Percentiles rank a stretch among this genome's conserved stretches.
These are phyloP conservation scores for Petrocephalus zakoni DNA, from an alignment of 2,113 vertebrate species.

Conservation along the genomic window DNA sequence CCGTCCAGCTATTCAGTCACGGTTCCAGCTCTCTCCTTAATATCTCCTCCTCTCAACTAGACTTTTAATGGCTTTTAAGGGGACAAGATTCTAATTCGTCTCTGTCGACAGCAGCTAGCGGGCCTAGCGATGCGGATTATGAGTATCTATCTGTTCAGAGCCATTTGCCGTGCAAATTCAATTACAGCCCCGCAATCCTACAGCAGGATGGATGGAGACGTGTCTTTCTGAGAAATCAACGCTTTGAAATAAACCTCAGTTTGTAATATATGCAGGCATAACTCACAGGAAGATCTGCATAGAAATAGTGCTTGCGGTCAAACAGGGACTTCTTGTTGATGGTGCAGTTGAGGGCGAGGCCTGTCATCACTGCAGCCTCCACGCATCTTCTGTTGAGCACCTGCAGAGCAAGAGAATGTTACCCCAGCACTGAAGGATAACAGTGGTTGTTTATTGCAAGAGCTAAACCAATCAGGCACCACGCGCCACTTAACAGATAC, in stretches of 20 bases:
- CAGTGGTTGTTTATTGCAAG: not conserved
- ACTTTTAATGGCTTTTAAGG: slow-evolving; percentile 33
- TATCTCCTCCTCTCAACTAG: slow-evolving; percentile 31
- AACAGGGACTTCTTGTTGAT: slow-evolving; percentile 93
- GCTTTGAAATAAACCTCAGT: not conserved
- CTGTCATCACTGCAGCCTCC: slow-evolving; percentile 91
- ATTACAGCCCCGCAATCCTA: not conserved
- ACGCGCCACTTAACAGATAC: not conserved
- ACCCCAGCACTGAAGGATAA: not conserved
- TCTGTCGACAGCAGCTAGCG: slow-evolving; percentile 25
- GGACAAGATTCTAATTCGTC: slow-evolving; percentile 28
- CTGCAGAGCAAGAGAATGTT: slow-evolving; percentile 51
- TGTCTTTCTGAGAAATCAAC: not conserved
- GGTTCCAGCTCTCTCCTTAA: not conserved
- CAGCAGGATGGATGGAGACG: not conserved
- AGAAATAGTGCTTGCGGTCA: slow-evolving; percentile 99
- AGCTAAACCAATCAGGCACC: not conserved
- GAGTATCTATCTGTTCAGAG: not conserved
- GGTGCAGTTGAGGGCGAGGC: slow-evolving; percentile 81
- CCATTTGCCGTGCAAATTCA: not conserved
- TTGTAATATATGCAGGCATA: not conserved
- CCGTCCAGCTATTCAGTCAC: slow-evolving; percentile 29
- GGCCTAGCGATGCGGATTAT: not conserved
- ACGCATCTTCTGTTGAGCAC: slow-evolving; percentile 91
- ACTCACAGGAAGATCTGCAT: slow-evolving; percentile 95